Base-by-base conservation (phyloP, 1,140 invertebrate species). In the Zeugodacus cucurbitae region DNA sequence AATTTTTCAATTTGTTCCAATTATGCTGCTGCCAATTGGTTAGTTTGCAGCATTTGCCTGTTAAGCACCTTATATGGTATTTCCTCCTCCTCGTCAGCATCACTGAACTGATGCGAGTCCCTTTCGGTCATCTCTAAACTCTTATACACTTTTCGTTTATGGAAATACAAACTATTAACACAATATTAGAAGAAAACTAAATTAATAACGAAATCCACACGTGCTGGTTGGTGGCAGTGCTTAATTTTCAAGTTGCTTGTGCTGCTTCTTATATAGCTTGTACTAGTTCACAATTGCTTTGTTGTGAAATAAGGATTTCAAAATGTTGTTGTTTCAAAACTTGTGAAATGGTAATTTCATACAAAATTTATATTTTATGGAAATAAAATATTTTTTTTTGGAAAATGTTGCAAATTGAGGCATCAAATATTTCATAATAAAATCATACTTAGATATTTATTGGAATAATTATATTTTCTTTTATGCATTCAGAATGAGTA, bases 71-170 rank as follows among this genome's bases (percentile, higher is more conserved):
- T 87, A 41, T 78, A 87, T 57, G 87, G 87, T 17, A 74, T 44
- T 59, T 90, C 89, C 3, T 91, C 90, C 17, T 93, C 92, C 86
- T 93, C 92, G 22, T 93, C 92, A 10, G 92, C 89, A 78, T 93
- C 92, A 87, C 92, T 93, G 54, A 89, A 93, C 85, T 93, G 92
- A 88, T 92, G 92, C 11, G 64, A 57, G n/a, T 87, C 54, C 5
- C 20, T 10, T 11, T 26, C 34, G 26, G 10, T 5, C 85, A 59
- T 57, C 22, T 5, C 6, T 6, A 34, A 54, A 29, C 3, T 86
- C 17, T 48, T 29, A 58, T 57, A 29, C 17, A 57, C n/a, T 54
- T 48, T 82, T 82, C n/a, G 5, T 54, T 74, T 2, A 20, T 5
- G 5, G 3, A 54, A 17, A 54, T 54, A 54, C 14, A 0, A 54